Evolutionary conservation across 2,797 vertebrate genomes (phyloP).

Genomic region (Pempheris klunzingeri): DNA sequence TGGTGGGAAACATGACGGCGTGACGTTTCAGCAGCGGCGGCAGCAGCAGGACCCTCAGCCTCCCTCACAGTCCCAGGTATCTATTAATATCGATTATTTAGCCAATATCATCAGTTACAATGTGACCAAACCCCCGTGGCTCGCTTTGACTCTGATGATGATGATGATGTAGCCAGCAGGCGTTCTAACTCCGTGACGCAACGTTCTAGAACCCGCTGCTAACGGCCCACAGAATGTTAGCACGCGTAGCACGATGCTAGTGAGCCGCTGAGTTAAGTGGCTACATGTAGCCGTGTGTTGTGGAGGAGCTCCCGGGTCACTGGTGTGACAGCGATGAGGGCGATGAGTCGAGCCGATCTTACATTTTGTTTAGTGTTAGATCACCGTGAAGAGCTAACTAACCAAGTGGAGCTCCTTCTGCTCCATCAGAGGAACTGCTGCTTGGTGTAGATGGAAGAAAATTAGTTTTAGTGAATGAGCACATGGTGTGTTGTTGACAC

Average conservation of each 20-base stretch:
- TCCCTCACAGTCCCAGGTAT: constrained; percentile 54
- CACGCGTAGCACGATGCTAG: constrained; percentile 48
- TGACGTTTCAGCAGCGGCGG: constrained; percentile 50
- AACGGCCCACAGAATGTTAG: constrained; percentile 19
- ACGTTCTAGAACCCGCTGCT: background rate
- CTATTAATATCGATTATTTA: too few relatives aligned
- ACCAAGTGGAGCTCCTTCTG: too few relatives aligned
- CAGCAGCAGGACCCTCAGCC: constrained; percentile 4
- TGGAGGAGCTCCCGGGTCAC: too few relatives aligned
- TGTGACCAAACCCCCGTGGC: accelerated
- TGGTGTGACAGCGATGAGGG: background rate
- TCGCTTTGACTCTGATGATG: too few relatives aligned
- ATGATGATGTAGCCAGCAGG: background rate
- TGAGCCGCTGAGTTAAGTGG: background rate
- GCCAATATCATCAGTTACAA: too few relatives aligned
- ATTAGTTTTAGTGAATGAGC: too few relatives aligned
- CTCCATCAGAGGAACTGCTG: background rate
- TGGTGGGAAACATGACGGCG: constrained; percentile 44
- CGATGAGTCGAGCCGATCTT: background rate
- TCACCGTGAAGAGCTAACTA: background rate
- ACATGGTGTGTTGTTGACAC: background rate
- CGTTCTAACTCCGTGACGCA: too few relatives aligned
- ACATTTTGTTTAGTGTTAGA: background rate
- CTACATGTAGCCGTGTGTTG: background rate
- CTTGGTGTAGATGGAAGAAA: too few relatives aligned